phyloP scores from a whole-genome alignment of 1,140 invertebrate genomes.

The Lanistes nyassanus region DNA sequence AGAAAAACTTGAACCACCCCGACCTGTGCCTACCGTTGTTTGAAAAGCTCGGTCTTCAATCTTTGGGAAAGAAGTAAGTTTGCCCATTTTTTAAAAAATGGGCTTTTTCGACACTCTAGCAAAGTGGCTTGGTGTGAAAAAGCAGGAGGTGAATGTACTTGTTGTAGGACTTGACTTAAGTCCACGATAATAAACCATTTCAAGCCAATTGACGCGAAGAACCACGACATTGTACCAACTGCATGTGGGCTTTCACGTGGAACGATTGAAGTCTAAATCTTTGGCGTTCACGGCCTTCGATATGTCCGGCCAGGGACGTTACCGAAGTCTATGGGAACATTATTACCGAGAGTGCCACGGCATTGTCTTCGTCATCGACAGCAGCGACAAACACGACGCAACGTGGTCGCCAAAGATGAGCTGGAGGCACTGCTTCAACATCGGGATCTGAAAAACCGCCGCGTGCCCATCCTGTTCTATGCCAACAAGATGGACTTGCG shows the following conservation, averaged over 20 bases:
- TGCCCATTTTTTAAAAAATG: conserved; percentile 74
- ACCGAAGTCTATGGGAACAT: conserved; percentile 96
- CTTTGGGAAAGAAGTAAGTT: too few relatives aligned
- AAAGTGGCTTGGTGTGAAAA: conserved; percentile 69
- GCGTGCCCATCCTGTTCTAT: conserved; percentile 91
- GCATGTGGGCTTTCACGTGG: conserved; percentile 92
- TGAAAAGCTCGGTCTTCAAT: too few relatives aligned
- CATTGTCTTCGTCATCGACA: conserved; percentile 97
- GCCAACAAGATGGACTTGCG: conserved; percentile 96
- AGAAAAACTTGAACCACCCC: too few relatives aligned
- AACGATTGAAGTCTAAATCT: conserved; percentile 86
- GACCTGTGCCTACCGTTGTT: too few relatives aligned
- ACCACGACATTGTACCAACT: conserved; percentile 86
- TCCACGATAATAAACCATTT: conserved; percentile 86
- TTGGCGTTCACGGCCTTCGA: conserved; percentile 91
- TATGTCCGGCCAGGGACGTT: conserved; percentile 96
- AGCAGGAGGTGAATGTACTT: conserved; percentile 88
- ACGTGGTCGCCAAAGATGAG: conserved; percentile 90
- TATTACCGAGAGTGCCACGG: conserved; percentile 94
- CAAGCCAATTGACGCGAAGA: conserved; percentile 82
- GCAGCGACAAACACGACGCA: conserved; percentile 88
- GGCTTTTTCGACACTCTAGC: conserved; percentile 83
- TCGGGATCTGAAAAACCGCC: conserved; percentile 80
- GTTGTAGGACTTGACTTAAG: conserved; percentile 97
- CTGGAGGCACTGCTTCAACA: conserved; percentile 87